phyloP scores from a whole-genome alignment of 1,140 invertebrate species.

The Neotoxoptera formosana region DNA sequence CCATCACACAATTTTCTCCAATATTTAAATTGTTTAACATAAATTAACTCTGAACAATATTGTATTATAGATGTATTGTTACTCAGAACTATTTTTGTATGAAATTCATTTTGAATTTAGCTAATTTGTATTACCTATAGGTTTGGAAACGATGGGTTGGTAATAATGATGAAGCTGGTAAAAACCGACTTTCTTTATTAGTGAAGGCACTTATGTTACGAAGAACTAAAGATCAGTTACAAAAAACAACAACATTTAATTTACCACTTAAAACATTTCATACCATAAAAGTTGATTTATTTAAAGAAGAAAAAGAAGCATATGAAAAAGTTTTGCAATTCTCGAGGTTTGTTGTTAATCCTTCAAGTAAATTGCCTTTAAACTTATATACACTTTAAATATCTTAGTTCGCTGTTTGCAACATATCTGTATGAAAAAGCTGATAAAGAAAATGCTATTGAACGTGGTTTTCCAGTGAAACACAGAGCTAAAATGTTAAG shows the following conservation, averaged over 20 bases:
- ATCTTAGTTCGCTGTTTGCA: slow-evolving; percentile 72
- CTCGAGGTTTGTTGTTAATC: slow-evolving; percentile 59
- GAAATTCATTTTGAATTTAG: neutral
- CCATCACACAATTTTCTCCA: neutral
- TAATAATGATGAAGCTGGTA: slow-evolving; percentile 76
- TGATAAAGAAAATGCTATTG: slow-evolving; percentile 68
- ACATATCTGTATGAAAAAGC: slow-evolving; percentile 78
- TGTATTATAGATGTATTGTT: neutral
- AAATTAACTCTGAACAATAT: neutral
- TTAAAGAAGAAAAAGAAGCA: slow-evolving; percentile 76
- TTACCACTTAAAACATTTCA: slow-evolving; percentile 74
- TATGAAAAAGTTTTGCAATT: slow-evolving; percentile 71
- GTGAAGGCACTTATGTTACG: slow-evolving; percentile 83
- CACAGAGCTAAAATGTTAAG: slow-evolving; percentile 37
- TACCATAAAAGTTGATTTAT: slow-evolving; percentile 70
- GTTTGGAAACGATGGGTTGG: slow-evolving; percentile 76
- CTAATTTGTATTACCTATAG: slow-evolving; percentile 61
- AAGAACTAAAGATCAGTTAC: slow-evolving; percentile 82
- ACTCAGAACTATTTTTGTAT: neutral
- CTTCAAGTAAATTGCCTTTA: neutral
- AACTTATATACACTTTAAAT: slow-evolving; percentile 63
- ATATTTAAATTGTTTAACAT: neutral
- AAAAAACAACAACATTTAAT: slow-evolving; percentile 68
- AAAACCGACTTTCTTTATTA: slow-evolving; percentile 77
- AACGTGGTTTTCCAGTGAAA: slow-evolving; percentile 61